Conservation (phyloP, 1,140 invertebrate species). For the Telenomus remus region DNA sequence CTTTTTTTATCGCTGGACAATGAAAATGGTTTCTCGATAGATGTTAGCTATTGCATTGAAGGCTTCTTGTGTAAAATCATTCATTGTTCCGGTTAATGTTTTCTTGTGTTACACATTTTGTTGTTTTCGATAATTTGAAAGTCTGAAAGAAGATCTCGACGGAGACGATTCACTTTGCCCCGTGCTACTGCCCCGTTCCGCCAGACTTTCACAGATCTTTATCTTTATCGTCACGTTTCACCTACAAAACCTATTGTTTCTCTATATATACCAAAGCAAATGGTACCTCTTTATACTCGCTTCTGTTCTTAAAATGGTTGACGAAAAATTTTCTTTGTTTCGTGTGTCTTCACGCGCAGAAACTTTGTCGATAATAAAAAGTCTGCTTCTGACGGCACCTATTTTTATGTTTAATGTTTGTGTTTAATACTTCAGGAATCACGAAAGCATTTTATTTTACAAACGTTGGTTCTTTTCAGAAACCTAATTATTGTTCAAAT, state of each 20-base stretch:
- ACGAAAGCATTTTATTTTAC: slow-evolving; percentile 15
- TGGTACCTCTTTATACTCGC: too few species aligned
- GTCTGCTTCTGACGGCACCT: slow-evolving; percentile 25
- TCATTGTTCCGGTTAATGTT: slow-evolving; percentile 53
- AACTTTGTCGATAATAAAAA: slow-evolving; percentile 45
- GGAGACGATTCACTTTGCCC: slow-evolving; percentile 26
- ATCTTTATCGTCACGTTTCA: slow-evolving; percentile 57
- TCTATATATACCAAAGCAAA: slow-evolving; percentile 54
- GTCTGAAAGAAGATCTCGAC: too few species aligned
- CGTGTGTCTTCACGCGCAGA: slow-evolving; percentile 29
- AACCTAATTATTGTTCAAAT: too few species aligned
- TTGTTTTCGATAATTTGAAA: slow-evolving; percentile 57
- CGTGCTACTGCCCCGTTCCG: slow-evolving; percentile 6
- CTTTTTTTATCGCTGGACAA: slow-evolving; percentile 49
- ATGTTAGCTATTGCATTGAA: slow-evolving; percentile 29
- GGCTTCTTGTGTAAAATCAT: slow-evolving; percentile 45
- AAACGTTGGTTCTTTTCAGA: slow-evolving; percentile 14
- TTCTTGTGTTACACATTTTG: slow-evolving; percentile 44
- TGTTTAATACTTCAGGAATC: slow-evolving; percentile 42
- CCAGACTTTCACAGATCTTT: slow-evolving; percentile 52
- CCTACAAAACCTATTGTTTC: slow-evolving; percentile 55
- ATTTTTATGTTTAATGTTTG: slow-evolving; percentile 37
- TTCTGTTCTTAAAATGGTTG: slow-evolving; percentile 39
- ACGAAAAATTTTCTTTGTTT: slow-evolving; percentile 41
- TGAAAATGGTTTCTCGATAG: slow-evolving; percentile 47